A percentile compares a stretch with the other conserved stretches of the same genome.
phyloP scores from a whole-genome alignment of 2,797 vertebrate species.

The Melanogrammus aeglefinus region DNA sequence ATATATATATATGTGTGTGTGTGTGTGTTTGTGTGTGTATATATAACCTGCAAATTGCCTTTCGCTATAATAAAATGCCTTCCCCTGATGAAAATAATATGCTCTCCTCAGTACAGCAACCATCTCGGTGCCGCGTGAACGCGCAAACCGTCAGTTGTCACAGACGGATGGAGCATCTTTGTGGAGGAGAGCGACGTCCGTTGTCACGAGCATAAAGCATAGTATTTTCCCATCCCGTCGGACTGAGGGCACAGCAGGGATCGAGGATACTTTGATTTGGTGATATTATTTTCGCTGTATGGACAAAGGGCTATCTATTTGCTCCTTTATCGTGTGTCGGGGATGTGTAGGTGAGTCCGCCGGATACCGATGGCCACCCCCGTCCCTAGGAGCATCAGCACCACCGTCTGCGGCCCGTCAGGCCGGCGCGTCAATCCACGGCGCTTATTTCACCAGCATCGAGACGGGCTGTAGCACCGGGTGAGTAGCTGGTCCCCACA shows the following conservation, averaged over 20 bases:
- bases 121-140: slow-evolving; percentile 43
- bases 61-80: too few species aligned
- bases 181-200: slow-evolving; percentile 38
- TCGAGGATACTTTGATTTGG: not conserved
- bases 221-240: slow-evolving; percentile 13
- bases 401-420: slow-evolving; percentile 49
- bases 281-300: not conserved
- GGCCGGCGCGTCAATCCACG: slow-evolving; percentile 35
- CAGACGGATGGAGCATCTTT: slow-evolving; percentile 4
- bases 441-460: slow-evolving; percentile 39
- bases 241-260: not conserved
- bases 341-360: slow-evolving; percentile 23
- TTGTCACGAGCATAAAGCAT: slow-evolving; percentile 44
- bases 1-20: too few species aligned
- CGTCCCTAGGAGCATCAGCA: slow-evolving; percentile 38
- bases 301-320: not conserved
- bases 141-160: slow-evolving; percentile 42
- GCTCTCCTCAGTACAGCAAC: too few species aligned
- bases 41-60: too few species aligned
- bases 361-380: slow-evolving; percentile 42
- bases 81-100: too few species aligned
- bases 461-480: not conserved
- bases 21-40: too few species aligned
- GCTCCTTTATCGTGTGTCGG: not conserved
- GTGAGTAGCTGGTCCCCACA: slow-evolving; percentile 17